These are phyloP conservation scores for Wasmannia auropunctata DNA, from an alignment of 1,140 invertebrate genomes.

Conservation along the genomic window DNA sequence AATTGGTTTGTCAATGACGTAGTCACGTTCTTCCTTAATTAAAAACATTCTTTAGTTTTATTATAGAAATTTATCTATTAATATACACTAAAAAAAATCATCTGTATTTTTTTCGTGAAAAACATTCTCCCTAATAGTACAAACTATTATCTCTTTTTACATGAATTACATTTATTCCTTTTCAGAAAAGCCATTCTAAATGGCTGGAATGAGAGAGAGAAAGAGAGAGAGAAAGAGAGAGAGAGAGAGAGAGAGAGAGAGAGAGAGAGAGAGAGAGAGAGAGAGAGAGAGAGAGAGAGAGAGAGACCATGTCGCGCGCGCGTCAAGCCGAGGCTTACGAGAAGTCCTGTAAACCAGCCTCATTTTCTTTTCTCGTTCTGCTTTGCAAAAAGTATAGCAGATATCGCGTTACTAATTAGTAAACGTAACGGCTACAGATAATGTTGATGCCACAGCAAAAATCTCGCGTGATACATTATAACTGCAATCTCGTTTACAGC, in stretches of 20 bases:
- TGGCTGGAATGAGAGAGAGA: not conserved
- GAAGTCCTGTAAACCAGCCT: conserved; percentile 72
- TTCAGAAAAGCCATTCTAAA: not conserved
- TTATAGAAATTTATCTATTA: not conserved
- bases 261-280: too few relatives aligned
- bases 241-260: too few relatives aligned
- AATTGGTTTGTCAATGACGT: conserved; percentile 5
- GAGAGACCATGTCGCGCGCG: conserved; percentile 7
- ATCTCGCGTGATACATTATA: conserved; percentile 69
- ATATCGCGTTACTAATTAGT: conserved; percentile 83
- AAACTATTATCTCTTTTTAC: conserved; percentile 11
- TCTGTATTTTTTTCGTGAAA: not conserved
- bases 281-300: too few relatives aligned
- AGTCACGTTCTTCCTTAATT: not conserved
- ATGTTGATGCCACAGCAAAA: conserved; percentile 70
- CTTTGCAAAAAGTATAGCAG: conserved; percentile 71
- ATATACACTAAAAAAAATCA: not conserved
- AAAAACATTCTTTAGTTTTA: not conserved
- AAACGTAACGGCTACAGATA: conserved; percentile 77
- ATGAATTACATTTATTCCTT: conserved; percentile 5
- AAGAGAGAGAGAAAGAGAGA: too few relatives aligned
- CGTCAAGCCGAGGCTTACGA: conserved; percentile 70
- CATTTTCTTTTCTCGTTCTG: conserved; percentile 81
- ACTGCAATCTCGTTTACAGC: conserved; percentile 60
- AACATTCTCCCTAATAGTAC: not conserved